These are phyloP conservation scores for Drosophila hawaiiensis DNA, from an alignment of 2,888 invertebrate species.

Conservation along the genomic window DNA sequence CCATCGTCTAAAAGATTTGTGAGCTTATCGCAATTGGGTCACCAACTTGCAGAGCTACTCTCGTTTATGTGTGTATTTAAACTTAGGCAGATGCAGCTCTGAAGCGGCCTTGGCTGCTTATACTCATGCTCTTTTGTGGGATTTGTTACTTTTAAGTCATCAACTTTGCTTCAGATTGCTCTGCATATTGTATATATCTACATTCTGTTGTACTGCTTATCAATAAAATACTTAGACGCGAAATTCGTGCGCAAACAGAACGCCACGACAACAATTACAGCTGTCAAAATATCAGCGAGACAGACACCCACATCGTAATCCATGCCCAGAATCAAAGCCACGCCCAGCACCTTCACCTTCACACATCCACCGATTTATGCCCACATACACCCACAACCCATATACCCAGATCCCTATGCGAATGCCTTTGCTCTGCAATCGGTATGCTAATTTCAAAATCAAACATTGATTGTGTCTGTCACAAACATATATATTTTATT, in stretches of 20 bases:
- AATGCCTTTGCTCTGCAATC: conserved; percentile 39
- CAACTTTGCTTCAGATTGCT: background rate
- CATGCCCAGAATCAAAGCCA: conserved; percentile 16
- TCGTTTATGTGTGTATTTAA: conserved; percentile 34
- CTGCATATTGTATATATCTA: conserved; percentile 23
- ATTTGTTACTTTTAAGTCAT: conserved; percentile 1
- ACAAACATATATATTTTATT: conserved; percentile 44
- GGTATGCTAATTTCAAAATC: conserved; percentile 53
- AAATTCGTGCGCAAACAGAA: conserved; percentile 57
- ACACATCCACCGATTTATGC: conserved; percentile 2
- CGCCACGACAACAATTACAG: conserved; percentile 68
- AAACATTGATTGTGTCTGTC: conserved; percentile 56
- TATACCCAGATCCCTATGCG: conserved; percentile 17
- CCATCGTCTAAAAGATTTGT: fast-evolving
- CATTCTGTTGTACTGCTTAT: conserved; percentile 49
- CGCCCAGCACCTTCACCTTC: conserved; percentile 16
- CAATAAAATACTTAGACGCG: conserved; percentile 44
- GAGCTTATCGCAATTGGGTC: background rate
- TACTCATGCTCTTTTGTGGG: conserved; percentile 29
- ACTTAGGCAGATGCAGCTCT: conserved; percentile 36
- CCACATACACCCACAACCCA: conserved; percentile 8
- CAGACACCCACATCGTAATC: conserved; percentile 7
- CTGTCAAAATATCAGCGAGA: conserved; percentile 68
- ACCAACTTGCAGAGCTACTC: conserved; percentile 9
- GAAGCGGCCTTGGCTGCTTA: conserved; percentile 55